A percentile compares a stretch with the other conserved stretches of the same genome.
phyloP scores from a whole-genome alignment of 1,140 invertebrate species.

The Drosophila nebulosa region DNA sequence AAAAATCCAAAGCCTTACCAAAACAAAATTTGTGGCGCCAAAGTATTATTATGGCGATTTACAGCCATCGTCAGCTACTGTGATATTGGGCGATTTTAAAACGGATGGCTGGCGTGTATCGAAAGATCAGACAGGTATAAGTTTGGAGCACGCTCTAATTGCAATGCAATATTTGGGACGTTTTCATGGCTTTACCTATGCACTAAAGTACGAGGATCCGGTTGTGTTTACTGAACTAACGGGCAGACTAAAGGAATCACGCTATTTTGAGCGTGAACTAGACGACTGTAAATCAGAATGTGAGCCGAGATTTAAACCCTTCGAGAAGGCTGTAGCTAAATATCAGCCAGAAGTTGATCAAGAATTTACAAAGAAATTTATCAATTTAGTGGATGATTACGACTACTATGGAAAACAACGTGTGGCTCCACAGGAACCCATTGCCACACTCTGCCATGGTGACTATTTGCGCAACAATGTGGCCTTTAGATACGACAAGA shows the following conservation, averaged over 20 bases:
- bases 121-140: conserved; percentile 43
- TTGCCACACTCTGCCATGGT: conserved; percentile 68
- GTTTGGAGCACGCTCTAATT: conserved; percentile 48
- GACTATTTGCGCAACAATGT: conserved; percentile 77
- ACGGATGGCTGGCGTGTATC: conserved; percentile 54
- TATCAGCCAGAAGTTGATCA: conserved; percentile 51
- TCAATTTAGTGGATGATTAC: conserved; percentile 17
- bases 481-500: conserved; percentile 58
- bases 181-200: conserved; percentile 70
- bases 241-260: conserved; percentile 43
- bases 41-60: conserved; percentile 67
- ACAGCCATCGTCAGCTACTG: conserved; percentile 21
- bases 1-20: conserved; percentile 30
- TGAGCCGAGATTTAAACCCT: conserved; percentile 15
- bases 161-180: conserved; percentile 57
- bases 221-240: conserved; percentile 45
- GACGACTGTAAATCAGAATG: background rate
- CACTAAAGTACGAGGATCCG: conserved; percentile 49
- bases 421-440: conserved; percentile 61
- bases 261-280: conserved; percentile 30
- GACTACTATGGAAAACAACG: conserved; percentile 36
- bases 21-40: conserved; percentile 34
- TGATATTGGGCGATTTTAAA: conserved; percentile 59
- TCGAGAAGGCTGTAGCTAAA: conserved; percentile 5
- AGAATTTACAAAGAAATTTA: conserved; percentile 56